Evolutionary conservation across 2,888 invertebrate genomes (phyloP).

Genomic region (Cephus pygmeus): DNA sequence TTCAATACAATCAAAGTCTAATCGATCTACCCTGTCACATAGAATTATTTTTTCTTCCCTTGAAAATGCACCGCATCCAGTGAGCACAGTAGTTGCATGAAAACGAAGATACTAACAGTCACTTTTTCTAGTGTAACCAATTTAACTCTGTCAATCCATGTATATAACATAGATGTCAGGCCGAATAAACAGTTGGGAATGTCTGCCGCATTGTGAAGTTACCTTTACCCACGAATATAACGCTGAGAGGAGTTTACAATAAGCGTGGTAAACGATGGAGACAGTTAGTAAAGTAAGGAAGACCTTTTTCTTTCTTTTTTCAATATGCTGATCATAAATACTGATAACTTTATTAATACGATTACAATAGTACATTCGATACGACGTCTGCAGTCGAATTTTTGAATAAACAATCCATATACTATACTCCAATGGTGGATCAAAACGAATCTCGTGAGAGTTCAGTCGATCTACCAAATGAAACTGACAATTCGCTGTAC

Average conservation of each 20-base stretch:
- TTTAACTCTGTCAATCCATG: slow-evolving; percentile 26
- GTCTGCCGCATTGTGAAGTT: slow-evolving; percentile 34
- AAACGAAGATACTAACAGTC: neutral
- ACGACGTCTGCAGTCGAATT: neutral
- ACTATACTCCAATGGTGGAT: neutral
- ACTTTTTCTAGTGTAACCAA: slow-evolving; percentile 7
- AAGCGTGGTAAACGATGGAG: neutral
- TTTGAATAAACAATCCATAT: slow-evolving; percentile 4
- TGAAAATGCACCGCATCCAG: neutral
- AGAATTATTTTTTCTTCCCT: neutral
- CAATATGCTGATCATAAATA: slow-evolving; percentile 45
- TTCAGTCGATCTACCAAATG: neutral
- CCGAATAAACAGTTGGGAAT: slow-evolving; percentile 44
- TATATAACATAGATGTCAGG: slow-evolving; percentile 30
- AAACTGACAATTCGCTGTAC: slow-evolving; percentile 8
- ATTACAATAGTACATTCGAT: slow-evolving; percentile 47
- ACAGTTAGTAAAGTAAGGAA: slow-evolving; percentile 14
- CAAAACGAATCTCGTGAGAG: neutral
- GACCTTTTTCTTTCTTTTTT: slow-evolving; percentile 8
- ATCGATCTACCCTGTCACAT: neutral
- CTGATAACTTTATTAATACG: slow-evolving; percentile 58
- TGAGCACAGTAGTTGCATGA: neutral
- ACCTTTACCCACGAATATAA: slow-evolving; percentile 1
- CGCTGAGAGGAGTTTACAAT: neutral
- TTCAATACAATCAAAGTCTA: neutral